A percentile compares a stretch with the other conserved stretches of the same genome.
These are phyloP conservation scores for Camponotus floridanus DNA, from an alignment of 1,140 invertebrate species.

Conservation along the genomic window DNA sequence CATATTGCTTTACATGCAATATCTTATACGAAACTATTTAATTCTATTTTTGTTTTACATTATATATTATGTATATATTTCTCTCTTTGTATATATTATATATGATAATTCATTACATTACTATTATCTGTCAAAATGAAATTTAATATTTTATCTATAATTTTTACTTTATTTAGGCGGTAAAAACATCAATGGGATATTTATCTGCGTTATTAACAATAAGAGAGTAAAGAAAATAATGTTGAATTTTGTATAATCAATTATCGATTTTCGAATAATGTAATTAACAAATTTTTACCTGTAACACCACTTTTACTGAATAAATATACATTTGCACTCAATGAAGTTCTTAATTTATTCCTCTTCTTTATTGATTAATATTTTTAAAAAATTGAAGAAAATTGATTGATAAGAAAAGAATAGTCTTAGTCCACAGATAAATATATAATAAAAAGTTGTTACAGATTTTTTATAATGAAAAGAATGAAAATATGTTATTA, in stretches of 20 bases:
- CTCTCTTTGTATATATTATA: neutral
- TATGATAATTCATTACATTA: neutral
- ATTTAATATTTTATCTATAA: neutral
- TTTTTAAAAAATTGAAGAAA: neutral
- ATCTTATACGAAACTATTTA: neutral
- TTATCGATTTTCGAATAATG: constrained; percentile 1
- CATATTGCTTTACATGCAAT: neutral
- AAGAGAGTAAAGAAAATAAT: neutral
- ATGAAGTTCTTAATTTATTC: neutral
- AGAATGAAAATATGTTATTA: no score
- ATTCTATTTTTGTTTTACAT: neutral
- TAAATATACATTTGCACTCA: neutral
- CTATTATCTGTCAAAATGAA: neutral
- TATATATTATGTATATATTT: neutral
- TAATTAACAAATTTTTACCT: neutral
- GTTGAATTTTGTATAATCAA: neutral
- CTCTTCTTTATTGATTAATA: neutral
- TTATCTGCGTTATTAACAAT: constrained; percentile 36
- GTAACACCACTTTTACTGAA: neutral
- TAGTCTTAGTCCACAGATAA: no score
- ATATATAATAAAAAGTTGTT: no score
- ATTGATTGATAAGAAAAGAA: no score
- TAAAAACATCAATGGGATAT: constrained; percentile 31
- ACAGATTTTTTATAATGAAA: no score
- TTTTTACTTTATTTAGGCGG: neutral